phyloP scores from a whole-genome alignment of 37 sponge, comb jelly and placozoan genomes.

The Corticium candelabrum region DNA sequence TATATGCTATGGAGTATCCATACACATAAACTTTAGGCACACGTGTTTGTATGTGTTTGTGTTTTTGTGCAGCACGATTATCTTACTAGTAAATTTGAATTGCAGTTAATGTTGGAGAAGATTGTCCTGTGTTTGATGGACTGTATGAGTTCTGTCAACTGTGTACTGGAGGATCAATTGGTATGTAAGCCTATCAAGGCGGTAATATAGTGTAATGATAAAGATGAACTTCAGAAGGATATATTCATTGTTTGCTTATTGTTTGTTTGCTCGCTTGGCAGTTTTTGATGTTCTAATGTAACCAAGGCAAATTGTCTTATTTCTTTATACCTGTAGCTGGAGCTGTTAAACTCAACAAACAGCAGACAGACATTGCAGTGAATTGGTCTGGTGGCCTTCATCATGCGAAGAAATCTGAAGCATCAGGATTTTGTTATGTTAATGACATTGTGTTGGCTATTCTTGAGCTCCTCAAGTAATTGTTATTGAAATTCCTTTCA shows the following conservation, averaged over 20 bases:
- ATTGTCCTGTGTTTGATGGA: slow-evolving; percentile 99
- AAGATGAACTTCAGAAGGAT: neutral
- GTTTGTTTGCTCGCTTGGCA: no score
- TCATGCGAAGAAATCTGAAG: slow-evolving; percentile 99
- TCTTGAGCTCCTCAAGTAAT: slow-evolving; percentile 95
- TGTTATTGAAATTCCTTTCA: no score
- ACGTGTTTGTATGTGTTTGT: no score
- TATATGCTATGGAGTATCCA: no score
- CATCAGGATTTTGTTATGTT: slow-evolving; percentile 97
- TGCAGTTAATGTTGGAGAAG: slow-evolving; percentile 96
- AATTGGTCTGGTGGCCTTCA: slow-evolving; percentile 99
- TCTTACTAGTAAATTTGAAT: no score
- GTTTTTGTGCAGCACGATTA: no score
- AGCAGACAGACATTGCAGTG: slow-evolving; percentile 94
- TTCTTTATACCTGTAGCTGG: slow-evolving; percentile 53
- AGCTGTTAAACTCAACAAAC: slow-evolving; percentile 96
- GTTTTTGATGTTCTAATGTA: no score
- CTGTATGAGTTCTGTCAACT: slow-evolving; percentile 98
- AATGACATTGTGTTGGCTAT: slow-evolving; percentile 98
- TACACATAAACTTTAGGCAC: no score
- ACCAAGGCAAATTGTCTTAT: neutral
- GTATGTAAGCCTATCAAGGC: slow-evolving; percentile 30
- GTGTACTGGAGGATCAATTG: slow-evolving; percentile 91
- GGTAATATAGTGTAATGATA: neutral
- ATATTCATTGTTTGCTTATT: no score